These are phyloP conservation scores for Micoletzkya japonica DNA, from an alignment of 2,888 invertebrate species.

Conservation along the genomic window DNA sequence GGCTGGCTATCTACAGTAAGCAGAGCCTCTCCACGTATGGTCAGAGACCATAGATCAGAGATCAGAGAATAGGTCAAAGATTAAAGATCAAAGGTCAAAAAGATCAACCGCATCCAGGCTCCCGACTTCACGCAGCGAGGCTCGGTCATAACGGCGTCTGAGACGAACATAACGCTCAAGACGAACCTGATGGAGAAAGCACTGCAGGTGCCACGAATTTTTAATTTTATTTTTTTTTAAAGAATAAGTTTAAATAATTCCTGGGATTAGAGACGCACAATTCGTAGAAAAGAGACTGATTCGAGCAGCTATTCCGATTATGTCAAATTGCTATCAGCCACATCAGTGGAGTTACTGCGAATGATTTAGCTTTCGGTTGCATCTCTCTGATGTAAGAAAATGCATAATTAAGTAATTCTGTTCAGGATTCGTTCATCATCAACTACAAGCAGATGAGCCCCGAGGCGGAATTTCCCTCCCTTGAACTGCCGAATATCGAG, in stretches of 20 bases:
- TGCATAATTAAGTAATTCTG: conserved; percentile 30
- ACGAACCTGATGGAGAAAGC: conserved; percentile 52
- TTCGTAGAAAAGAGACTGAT: too few species aligned
- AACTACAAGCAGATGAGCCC: conserved; percentile 59
- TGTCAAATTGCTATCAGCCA: too few species aligned
- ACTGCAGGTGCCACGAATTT: conserved; percentile 44
- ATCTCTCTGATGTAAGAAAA: too few species aligned
- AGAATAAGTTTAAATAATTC: conserved; percentile 1
- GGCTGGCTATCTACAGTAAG: too few species aligned
- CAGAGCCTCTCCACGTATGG: too few species aligned
- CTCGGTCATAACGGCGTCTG: conserved; percentile 44
- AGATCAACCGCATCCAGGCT: conserved; percentile 29
- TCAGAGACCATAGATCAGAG: too few species aligned
- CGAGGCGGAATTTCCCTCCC: conserved; percentile 54
- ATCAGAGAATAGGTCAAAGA: not conserved
- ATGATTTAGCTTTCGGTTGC: too few species aligned
- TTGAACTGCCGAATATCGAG: conserved; percentile 45
- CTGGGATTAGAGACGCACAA: not conserved
- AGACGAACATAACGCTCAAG: conserved; percentile 57
- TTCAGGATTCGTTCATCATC: conserved; percentile 47
- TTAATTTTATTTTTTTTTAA: not conserved
- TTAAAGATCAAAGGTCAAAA: not conserved
- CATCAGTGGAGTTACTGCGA: too few species aligned
- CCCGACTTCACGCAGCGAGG: conserved; percentile 44
- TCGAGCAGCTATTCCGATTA: too few species aligned